phyloP scores from a whole-genome alignment of 1,140 invertebrate species.

The silkworm (Bombyx mori) region DNA sequence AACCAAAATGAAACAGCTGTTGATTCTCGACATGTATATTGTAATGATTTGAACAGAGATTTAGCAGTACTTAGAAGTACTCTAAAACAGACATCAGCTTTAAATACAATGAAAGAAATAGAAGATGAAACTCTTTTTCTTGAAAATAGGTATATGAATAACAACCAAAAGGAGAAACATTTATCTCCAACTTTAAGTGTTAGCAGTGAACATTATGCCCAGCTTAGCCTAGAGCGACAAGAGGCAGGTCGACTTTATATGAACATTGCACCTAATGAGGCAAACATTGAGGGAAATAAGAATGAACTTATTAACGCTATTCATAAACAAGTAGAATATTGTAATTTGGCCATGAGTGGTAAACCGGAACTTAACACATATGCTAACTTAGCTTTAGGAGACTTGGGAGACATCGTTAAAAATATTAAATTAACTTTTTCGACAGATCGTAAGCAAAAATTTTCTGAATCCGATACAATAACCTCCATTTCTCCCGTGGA shows the following conservation, averaged over 20 bases:
- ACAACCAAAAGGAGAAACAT: constrained; percentile 37
- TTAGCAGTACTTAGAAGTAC: constrained; percentile 56
- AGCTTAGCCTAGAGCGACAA: constrained; percentile 64
- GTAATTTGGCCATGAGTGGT: constrained; percentile 37
- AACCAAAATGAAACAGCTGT: constrained; percentile 47
- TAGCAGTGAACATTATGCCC: constrained; percentile 68
- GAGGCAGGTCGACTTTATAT: constrained; percentile 74
- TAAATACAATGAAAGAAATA: constrained; percentile 56
- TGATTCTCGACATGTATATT: constrained; percentile 47
- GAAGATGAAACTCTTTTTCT: constrained; percentile 54
- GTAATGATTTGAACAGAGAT: constrained; percentile 60
- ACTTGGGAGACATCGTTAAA: constrained; percentile 65
- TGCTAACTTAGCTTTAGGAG: constrained; percentile 76
- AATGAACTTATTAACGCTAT: constrained; percentile 37
- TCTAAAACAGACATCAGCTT: constrained; percentile 58
- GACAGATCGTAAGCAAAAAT: constrained; percentile 36
- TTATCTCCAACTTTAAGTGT: constrained; percentile 62
- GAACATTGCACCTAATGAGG: constrained; percentile 73
- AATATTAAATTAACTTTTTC: constrained; percentile 33
- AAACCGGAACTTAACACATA: constrained; percentile 66
- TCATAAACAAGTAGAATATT: constrained; percentile 59
- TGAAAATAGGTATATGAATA: constrained; percentile 44
- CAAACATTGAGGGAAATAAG: constrained; percentile 32
- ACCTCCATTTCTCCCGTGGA: constrained; percentile 60
- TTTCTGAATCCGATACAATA: constrained; percentile 64